Base-by-base conservation (phyloP, 1,140 invertebrate genomes). In the Drosophila insularis region DNA sequence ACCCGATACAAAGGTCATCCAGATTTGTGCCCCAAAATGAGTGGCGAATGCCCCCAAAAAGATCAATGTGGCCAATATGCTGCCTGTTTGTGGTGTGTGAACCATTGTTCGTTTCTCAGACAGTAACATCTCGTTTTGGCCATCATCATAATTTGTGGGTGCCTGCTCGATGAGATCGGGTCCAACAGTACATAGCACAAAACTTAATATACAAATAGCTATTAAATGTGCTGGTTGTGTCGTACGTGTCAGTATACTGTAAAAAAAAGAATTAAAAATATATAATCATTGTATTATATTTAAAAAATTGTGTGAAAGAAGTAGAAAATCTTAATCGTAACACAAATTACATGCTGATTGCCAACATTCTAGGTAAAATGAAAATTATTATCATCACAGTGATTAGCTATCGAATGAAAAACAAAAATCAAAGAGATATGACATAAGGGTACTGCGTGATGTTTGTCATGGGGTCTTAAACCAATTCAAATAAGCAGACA, bases 1-100 rank as follows among this genome's bases (percentile, higher is more conserved):
- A 96, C 96, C 96, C 74, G 96, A 97, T 27, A 97, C 94, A 82
- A 97, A 96, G 11, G 96, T 97, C 96, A 97, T 97, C 96, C 96
- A 97, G 67, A 97, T 94, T 92, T 97, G 96, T 8, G 96, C 93
- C 14, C 96, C 96, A 77, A 97, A 95, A 85, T 97, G 96, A 53
- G 95, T 94, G 39, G 95, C 94, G 72, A 97, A 96, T 2, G 95
- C 94, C 0, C 93, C 93, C 13, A 97, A 92, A 90, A 97, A 97
- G 8, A 96, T 90, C 32, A 97, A 93, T 14, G 93, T 93, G 23
- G 92, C 86, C 63, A 92, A 79, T 37, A 71, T 39, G 23, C 71
- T n/a, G 40, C 60, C 31, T 53, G 74, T 40, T 5, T 27, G 27
- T 55, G 70, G 21, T 61, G 27, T 27, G 27, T 27, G 27, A 5